These are phyloP conservation scores for Scatophagus argus DNA, from an alignment of 2,113 vertebrate species.

Conservation along the genomic window DNA sequence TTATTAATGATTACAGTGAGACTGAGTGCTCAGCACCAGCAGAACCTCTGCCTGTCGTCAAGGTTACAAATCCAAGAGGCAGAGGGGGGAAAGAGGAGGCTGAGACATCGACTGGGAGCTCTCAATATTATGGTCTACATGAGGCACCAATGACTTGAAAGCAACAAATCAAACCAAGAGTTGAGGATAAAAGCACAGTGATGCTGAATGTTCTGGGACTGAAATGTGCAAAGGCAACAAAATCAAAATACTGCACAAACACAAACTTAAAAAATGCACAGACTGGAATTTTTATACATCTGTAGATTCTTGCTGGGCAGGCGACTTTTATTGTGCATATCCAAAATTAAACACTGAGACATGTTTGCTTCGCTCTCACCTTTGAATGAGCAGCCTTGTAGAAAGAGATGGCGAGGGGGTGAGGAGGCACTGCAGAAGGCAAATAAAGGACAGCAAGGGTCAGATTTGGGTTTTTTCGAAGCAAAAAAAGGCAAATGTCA, in stretches of 20 bases:
- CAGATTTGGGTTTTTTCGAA: constrained; percentile 5
- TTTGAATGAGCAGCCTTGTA: constrained; percentile 93
- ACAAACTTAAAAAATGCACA: constrained; percentile 44
- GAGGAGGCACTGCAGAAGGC: constrained; percentile 90
- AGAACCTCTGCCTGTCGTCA: constrained; percentile 83
- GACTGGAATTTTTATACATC: constrained; percentile 1
- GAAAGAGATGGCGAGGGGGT: constrained; percentile 93
- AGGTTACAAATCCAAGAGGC: constrained; percentile 84
- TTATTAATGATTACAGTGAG: constrained; percentile 85
- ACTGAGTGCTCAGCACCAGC: constrained; percentile 78
- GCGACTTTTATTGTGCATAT: constrained; percentile 1
- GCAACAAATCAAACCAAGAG: constrained; percentile 73
- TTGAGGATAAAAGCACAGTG: constrained; percentile 70
- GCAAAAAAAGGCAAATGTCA: constrained; percentile 4
- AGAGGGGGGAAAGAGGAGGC: constrained; percentile 32
- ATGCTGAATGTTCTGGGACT: constrained; percentile 76
- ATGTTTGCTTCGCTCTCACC: constrained; percentile 82
- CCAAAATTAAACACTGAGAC: not conserved
- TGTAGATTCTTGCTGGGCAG: not conserved
- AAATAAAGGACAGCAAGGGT: constrained; percentile 43
- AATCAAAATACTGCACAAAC: constrained; percentile 70
- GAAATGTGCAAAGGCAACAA: constrained; percentile 71
- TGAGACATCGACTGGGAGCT: constrained; percentile 61
- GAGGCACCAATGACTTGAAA: constrained; percentile 77
- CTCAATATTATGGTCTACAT: constrained; percentile 67